Conservation (phyloP, 2,113 vertebrate species). For the Climacteris rufus region DNA sequence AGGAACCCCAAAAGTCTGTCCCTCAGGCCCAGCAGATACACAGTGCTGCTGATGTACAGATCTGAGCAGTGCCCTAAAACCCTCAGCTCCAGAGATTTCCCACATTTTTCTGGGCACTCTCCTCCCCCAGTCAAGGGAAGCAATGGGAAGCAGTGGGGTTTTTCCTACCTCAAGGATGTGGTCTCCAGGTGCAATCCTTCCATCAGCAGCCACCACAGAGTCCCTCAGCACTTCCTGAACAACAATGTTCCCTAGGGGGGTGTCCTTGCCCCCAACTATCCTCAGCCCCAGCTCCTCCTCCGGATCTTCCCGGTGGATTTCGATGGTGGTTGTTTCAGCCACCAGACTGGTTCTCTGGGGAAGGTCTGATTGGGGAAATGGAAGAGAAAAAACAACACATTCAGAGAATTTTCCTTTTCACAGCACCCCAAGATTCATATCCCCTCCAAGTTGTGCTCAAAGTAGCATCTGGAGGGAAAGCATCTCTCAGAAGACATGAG, state of each 20-base stretch:
- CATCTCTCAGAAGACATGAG: neutral
- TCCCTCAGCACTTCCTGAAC: constrained; percentile 86
- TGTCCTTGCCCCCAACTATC: constrained; percentile 91
- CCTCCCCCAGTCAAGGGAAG: neutral
- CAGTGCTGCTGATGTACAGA: neutral
- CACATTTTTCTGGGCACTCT: neutral
- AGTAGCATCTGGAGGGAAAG: neutral
- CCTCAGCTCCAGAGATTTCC: neutral
- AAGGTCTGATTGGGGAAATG: constrained; percentile 66
- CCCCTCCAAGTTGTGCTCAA: neutral
- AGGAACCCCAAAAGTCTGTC: neutral
- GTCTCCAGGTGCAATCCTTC: constrained; percentile 87
- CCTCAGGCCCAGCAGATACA: neutral
- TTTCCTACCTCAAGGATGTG: constrained; percentile 87
- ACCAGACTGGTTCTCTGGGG: constrained; percentile 84
- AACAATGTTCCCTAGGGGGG: constrained; percentile 88
- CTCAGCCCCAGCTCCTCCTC: constrained; percentile 86
- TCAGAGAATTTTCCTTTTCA: neutral
- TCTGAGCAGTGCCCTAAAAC: neutral
- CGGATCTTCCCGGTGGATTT: constrained; percentile 81
- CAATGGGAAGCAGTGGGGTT: neutral
- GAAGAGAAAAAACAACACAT: neutral
- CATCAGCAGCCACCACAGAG: constrained; percentile 79
- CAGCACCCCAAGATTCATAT: neutral
- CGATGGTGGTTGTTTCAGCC: constrained; percentile 82